Evolutionary conservation across 2,113 vertebrate species (phyloP).

Genomic region (Nothocercus julius): DNA sequence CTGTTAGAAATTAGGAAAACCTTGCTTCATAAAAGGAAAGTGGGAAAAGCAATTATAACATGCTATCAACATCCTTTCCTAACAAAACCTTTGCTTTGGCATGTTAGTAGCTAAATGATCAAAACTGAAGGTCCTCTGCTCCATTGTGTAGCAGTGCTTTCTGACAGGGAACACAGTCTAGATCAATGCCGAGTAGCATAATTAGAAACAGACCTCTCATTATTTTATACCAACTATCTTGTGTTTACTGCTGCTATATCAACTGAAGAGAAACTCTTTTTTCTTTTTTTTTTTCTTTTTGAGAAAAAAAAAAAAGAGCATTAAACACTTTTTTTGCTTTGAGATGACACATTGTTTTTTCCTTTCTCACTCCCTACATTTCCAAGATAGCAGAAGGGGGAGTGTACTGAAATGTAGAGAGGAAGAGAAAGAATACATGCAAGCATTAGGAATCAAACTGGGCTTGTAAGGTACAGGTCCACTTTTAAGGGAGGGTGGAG

Average conservation of each 20-base stretch:
- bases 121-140: neutral
- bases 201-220: neutral
- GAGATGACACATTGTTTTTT: neutral
- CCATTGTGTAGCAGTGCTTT: neutral
- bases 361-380: neutral
- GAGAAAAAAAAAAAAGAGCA: too few relatives aligned
- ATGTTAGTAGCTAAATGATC: neutral
- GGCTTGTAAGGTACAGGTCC: neutral
- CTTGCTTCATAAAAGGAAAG: neutral
- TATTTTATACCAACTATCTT: neutral
- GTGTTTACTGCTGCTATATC: neutral
- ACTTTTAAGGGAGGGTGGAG: fast-evolving
- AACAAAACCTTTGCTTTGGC: neutral
- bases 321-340: neutral
- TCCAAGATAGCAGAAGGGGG: neutral
- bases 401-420: neutral
- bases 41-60: neutral
- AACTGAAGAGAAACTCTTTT: neutral
- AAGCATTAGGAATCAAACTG: neutral
- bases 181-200: neutral
- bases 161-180: neutral
- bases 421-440: neutral
- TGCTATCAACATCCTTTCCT: neutral
- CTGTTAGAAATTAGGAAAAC: conserved; percentile 11
- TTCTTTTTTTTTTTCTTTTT: too few relatives aligned